Base-by-base conservation (phyloP, 2,113 vertebrate species). In the Strix aluco region DNA sequence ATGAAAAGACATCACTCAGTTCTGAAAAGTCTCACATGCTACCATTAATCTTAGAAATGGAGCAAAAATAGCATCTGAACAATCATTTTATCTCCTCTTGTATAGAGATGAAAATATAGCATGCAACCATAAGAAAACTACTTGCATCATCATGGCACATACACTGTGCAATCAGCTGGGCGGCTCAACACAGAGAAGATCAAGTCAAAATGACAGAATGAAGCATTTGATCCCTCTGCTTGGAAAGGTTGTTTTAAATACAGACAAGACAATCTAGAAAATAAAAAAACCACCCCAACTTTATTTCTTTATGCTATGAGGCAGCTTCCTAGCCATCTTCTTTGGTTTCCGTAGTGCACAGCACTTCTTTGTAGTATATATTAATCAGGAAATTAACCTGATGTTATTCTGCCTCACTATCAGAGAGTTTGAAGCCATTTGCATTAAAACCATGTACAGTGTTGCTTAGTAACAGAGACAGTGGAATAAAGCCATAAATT, bases 401-500 rank as follows among this genome's bases (percentile, higher is more conserved):
- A 69, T 81, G 65, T 51, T 92, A 85, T 81, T 87, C 65, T 63
- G 47, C 63, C 49, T 94, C 27, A 25, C 70, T 93, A 55, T 61
- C 25, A 17, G 40, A 70, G 58, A 90, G 62, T 91, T 91, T 87
- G 54, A 90, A 92, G 94, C 85, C 73, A 97, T 96, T 96, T 96
- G 78, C 94, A 90, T 87, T 88, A 96, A 95, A 27, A 38, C 69
- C 55, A 97, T 36, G 55, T 84, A 79, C 67, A 15, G 52, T 80
- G 96, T 96, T 96, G 95, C 95, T 95, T 98, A 96, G 96, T 94
- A 97, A 97, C 96, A 86, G 75, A 89, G 78, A 71, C n/a, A 52
- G 80, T 74, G 32, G 82, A 90, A 97, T 92, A 96, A 97, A 97
- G 93, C 85, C 92, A 94, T 91, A 96, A 95, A 97, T 70, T 96